phyloP scores from a whole-genome alignment of 2,888 invertebrate species.

The Perithous albicinctus region DNA sequence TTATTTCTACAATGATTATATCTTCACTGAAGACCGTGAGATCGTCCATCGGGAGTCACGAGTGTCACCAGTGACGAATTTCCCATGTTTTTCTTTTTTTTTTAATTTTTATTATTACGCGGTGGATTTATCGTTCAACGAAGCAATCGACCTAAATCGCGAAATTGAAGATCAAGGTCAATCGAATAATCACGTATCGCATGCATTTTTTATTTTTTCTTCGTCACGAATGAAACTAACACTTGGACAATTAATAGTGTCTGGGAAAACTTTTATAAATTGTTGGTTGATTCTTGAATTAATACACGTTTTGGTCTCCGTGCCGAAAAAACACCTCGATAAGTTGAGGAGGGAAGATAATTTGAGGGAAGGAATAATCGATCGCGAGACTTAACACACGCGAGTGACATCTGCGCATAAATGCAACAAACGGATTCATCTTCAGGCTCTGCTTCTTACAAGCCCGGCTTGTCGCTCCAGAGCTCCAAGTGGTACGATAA shows the following conservation, averaged over 20 bases:
- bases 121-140: constrained; percentile 4
- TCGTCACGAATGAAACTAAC: neutral
- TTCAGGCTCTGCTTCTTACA: neutral
- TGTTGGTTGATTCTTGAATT: constrained; percentile 12
- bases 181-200: constrained; percentile 9
- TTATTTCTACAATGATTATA: constrained; percentile 40
- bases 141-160: constrained; percentile 23
- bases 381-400: neutral
- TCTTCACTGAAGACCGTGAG: constrained; percentile 16
- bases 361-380: constrained; percentile 4
- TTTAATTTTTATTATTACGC: neutral
- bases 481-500: neutral
- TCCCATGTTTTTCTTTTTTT: neutral
- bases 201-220: constrained; percentile 25
- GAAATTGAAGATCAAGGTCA: neutral
- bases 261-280: neutral
- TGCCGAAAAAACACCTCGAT: constrained; percentile 33
- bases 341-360: constrained; percentile 17
- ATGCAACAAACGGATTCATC: neutral
- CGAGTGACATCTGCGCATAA: neutral
- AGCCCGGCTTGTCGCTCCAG: neutral
- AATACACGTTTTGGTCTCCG: constrained; percentile 48
- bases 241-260: neutral
- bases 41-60: constrained; percentile 13
- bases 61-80: neutral